A percentile compares a stretch with the other conserved stretches of the same genome.
Conservation (phyloP, 2,888 invertebrate species). For the Aporophyla lueneburgensis region DNA sequence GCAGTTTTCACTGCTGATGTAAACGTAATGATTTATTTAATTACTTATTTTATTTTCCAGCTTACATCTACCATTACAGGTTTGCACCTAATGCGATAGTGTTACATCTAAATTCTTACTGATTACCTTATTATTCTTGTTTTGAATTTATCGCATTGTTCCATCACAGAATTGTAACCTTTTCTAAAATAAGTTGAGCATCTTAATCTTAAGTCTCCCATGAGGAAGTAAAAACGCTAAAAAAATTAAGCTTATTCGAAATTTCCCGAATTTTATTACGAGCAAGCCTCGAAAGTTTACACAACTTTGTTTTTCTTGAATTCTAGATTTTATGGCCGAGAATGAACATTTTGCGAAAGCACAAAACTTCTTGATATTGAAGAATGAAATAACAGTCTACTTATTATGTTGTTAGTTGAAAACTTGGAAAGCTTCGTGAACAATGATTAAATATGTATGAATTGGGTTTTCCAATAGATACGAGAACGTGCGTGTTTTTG, state of each 20-base stretch:
- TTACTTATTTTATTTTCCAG: too few species aligned
- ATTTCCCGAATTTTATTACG: slow-evolving; percentile 63
- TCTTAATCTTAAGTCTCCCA: slow-evolving; percentile 53
- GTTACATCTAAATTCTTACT: too few species aligned
- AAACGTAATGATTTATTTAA: too few species aligned
- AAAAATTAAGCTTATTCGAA: slow-evolving; percentile 64
- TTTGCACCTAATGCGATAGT: too few species aligned
- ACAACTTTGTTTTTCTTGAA: slow-evolving; percentile 63
- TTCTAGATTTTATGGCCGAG: slow-evolving; percentile 64
- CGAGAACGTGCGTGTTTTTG: slow-evolving; percentile 6
- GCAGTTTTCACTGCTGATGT: too few species aligned
- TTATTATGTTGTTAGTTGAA: slow-evolving; percentile 31
- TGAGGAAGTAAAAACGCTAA: slow-evolving; percentile 53
- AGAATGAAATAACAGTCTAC: slow-evolving; percentile 49
- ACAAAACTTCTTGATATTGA: slow-evolving; percentile 53
- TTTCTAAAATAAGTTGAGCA: slow-evolving; percentile 37
- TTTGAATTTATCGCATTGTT: slow-evolving; percentile 7
- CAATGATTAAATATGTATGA: slow-evolving; percentile 28
- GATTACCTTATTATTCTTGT: too few species aligned
- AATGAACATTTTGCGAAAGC: slow-evolving; percentile 53
- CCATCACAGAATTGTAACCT: slow-evolving; percentile 31
- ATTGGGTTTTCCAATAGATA: slow-evolving; percentile 12
- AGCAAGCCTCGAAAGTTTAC: slow-evolving; percentile 58
- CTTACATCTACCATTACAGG: too few species aligned
- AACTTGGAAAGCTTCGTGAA: slow-evolving; percentile 8